Evolutionary conservation across 2,888 invertebrate genomes (phyloP).

Genomic region (Myopa testacea): DNA sequence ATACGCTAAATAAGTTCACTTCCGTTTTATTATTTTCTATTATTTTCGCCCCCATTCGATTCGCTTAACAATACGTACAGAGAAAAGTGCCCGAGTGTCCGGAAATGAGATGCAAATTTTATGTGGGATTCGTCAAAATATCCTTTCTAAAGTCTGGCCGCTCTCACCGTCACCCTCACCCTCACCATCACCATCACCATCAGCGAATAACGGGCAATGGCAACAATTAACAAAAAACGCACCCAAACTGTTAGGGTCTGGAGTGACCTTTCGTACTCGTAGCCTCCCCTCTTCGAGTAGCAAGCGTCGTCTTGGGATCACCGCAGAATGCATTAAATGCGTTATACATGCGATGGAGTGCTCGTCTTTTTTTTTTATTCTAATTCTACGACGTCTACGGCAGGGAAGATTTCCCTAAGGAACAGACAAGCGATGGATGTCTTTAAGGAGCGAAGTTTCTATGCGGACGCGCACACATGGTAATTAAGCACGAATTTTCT

Average conservation of each 20-base stretch:
- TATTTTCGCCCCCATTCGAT: conserved; percentile 16
- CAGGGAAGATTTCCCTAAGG: neutral
- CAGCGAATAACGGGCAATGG: conserved; percentile 29
- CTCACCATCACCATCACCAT: neutral
- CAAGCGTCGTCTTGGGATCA: conserved; percentile 18
- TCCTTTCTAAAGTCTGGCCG: conserved; percentile 54
- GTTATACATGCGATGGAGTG: neutral
- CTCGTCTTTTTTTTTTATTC: neutral
- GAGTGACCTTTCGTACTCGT: conserved; percentile 15
- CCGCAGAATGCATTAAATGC: no score
- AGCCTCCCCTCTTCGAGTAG: conserved; percentile 16
- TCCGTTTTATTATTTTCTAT: conserved; percentile 13
- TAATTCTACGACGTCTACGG: neutral
- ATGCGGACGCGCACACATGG: neutral
- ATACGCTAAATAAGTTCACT: neutral
- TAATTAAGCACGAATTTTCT: conserved; percentile 18
- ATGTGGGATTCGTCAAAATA: conserved; percentile 66
- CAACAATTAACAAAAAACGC: conserved; percentile 50
- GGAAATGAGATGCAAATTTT: conserved; percentile 69
- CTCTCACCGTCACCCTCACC: neutral
- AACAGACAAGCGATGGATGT: neutral
- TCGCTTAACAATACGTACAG: conserved; percentile 20
- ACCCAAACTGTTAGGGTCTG: conserved; percentile 32
- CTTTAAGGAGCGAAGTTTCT: neutral
- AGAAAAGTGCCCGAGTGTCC: conserved; percentile 61